Evolutionary conservation across 2,113 vertebrate species (phyloP).

Genomic region (Meriones unguiculatus): DNA sequence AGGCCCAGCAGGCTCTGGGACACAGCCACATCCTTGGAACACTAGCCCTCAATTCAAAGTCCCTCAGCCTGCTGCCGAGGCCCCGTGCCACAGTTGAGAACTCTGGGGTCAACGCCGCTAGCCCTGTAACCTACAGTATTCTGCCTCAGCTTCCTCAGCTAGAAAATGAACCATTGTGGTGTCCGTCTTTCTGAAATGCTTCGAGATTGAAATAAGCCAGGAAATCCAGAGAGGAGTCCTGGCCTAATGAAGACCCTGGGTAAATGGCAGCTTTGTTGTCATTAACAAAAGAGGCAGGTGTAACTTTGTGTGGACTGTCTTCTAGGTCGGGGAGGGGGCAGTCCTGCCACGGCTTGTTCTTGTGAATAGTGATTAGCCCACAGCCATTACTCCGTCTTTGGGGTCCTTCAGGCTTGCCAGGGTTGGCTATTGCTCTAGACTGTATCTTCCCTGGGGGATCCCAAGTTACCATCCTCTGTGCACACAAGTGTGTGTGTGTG

Average conservation of each 20-base stretch:
- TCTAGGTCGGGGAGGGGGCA: neutral
- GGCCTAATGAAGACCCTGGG: neutral
- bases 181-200: neutral
- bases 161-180: neutral
- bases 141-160: conserved; percentile 27
- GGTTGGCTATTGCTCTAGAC: neutral
- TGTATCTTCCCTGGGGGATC: neutral
- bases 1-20: neutral
- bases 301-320: neutral
- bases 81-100: fast-evolving
- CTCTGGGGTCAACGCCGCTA: neutral
- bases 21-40: neutral
- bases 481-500: neutral
- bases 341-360: fast-evolving
- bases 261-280: neutral
- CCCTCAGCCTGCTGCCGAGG: too few relatives aligned
- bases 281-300: neutral
- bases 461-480: neutral
- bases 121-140: neutral
- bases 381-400: fast-evolving
- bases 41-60: neutral
- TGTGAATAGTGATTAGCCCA: neutral
- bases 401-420: neutral
- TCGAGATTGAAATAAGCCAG: neutral
- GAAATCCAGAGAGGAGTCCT: neutral